These are phyloP conservation scores for Dasypus novemcinctus DNA, from an alignment of 2,113 vertebrate species.

Conservation along the genomic window DNA sequence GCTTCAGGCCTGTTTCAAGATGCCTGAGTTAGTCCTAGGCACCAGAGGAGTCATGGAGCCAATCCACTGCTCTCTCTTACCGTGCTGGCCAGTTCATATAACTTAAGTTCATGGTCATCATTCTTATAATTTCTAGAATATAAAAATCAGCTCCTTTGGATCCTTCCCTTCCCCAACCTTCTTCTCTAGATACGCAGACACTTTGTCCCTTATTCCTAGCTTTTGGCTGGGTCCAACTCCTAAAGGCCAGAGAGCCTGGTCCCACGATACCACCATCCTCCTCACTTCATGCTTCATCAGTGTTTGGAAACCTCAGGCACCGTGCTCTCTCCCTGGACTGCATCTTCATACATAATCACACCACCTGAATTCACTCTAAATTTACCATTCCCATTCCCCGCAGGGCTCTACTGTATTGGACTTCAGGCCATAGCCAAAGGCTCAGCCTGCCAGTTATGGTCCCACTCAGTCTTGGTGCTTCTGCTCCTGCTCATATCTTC, in stretches of 20 bases:
- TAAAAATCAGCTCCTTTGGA: neutral
- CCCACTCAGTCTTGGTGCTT: neutral
- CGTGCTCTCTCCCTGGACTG: accelerated
- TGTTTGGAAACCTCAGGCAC: neutral
- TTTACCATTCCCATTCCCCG: neutral
- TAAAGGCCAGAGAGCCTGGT: neutral
- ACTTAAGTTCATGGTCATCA: neutral
- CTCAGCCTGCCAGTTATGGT: accelerated
- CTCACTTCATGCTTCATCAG: neutral
- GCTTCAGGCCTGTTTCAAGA: neutral
- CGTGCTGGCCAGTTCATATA: too few relatives aligned
- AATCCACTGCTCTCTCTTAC: neutral
- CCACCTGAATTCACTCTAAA: neutral
- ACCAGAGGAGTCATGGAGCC: neutral
- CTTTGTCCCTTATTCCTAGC: neutral
- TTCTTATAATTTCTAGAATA: neutral
- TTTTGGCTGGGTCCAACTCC: neutral
- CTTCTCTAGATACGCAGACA: neutral
- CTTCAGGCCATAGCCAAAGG: neutral
- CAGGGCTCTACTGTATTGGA: too few relatives aligned
- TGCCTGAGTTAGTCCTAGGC: neutral
- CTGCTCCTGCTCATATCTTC: neutral
- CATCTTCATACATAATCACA: neutral
- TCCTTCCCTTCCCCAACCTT: neutral
- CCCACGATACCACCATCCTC: neutral